Conservation (phyloP, 2,797 vertebrate species). For the Myripristis jacobus region DNA sequence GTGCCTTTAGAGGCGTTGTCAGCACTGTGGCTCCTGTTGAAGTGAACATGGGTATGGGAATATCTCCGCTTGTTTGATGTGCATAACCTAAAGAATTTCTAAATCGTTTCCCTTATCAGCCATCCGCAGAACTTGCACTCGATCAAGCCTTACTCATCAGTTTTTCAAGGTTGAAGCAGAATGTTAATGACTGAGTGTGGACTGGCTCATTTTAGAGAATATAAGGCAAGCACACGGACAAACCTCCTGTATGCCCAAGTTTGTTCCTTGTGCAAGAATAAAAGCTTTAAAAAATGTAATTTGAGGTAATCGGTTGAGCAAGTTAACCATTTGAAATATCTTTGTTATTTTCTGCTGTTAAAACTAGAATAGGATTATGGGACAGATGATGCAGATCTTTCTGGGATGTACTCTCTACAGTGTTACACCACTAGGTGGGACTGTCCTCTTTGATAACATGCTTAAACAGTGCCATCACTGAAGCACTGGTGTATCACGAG, state of each 20-base stretch:
- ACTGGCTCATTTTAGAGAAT: slow-evolving; percentile 35
- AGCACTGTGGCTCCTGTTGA: slow-evolving; percentile 68
- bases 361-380: not conserved
- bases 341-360: slow-evolving; percentile 10
- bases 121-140: slow-evolving; percentile 55
- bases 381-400: not conserved
- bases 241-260: too few relatives aligned
- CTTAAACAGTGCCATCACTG: not conserved
- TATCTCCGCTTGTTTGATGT: slow-evolving; percentile 65
- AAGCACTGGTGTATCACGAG: slow-evolving; percentile 18
- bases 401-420: not conserved
- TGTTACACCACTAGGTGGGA: slow-evolving; percentile 75
- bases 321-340: not conserved
- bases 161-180: slow-evolving; percentile 77
- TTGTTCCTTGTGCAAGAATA: not conserved
- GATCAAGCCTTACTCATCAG: slow-evolving; percentile 75
- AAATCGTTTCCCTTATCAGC: slow-evolving; percentile 54
- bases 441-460: slow-evolving; percentile 55
- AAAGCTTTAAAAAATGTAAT: slow-evolving; percentile 7
- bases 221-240: slow-evolving; percentile 17
- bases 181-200: slow-evolving; percentile 55
- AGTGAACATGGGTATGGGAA: slow-evolving; percentile 47
- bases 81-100: slow-evolving; percentile 61
- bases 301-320: not conserved
- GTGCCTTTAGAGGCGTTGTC: slow-evolving; percentile 68